Base-by-base conservation (phyloP, 2,888 invertebrate genomes). In the Cyclophora albipunctata region DNA sequence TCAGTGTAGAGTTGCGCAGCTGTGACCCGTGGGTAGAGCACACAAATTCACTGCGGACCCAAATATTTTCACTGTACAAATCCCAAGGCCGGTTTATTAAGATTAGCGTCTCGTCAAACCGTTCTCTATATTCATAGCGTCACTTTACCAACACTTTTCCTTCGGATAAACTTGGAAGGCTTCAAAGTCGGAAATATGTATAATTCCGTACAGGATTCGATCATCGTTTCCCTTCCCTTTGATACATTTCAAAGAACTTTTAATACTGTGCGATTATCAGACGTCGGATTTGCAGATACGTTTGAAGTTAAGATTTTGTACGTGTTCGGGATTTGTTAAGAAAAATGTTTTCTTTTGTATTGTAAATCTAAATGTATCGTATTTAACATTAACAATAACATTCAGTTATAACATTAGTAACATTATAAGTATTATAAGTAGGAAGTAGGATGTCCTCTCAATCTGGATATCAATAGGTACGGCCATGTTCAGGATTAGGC, bases 71-170 rank as follows among this genome's bases (percentile, higher is more conserved):
- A 59, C 49, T 57, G 58, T 60, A 63, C 67, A 67, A 70, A 72
- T 70, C 64, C 68, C 57, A 58, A 56, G 62, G 64, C 55, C 66
- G 62, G 67, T 73, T 75, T 77, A 76, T 75, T 78, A 73, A 75
- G 75, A 77, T 79, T 77, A 77, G 67, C 66, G 66, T 58, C 67
- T 67, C 69, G 63, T 69, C 66, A 69, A 65, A 55, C 58, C 57
- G 53, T 66, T 65, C 62, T 76, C 63, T 69, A 71, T 75, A 77
- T 78, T 75, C 77, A 76, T 78, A 71, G 66, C 63, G 59, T 64
- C 64, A 59, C 62, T 58, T 60, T 55, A 50, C 58, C 57, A 60
- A 57, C 63, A 73, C 64, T 67, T 69, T 66, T 67, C 58, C 57
- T 58, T 59, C 51, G 51, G 50, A 63, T 67, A 57, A 64, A 63